These are phyloP conservation scores for Reticulitermes speratus DNA, from an alignment of 1,140 invertebrate species.

Conservation along the genomic window DNA sequence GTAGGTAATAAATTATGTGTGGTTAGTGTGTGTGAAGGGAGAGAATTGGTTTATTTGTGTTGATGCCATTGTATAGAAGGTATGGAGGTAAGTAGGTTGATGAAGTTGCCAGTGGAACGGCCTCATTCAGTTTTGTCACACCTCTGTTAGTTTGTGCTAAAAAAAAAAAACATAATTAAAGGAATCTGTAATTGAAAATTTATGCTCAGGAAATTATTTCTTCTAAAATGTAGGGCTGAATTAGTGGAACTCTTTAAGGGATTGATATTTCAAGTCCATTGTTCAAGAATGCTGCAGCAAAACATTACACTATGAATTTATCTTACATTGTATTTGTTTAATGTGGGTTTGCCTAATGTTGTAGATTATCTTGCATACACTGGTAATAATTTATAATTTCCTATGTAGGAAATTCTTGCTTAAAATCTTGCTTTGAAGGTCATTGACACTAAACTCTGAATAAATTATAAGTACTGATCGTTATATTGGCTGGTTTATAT, in stretches of 20 bases:
- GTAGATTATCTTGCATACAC: neutral
- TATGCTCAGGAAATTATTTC: neutral
- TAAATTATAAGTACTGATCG: neutral
- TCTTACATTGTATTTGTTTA: neutral
- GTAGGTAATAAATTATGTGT: no score
- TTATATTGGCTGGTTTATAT: neutral
- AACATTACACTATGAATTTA: no score
- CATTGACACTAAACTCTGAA: neutral
- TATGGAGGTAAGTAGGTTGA: no score
- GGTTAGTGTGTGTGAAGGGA: neutral
- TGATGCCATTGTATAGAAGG: no score
- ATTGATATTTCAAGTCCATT: neutral
- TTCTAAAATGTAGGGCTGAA: conserved; percentile 1
- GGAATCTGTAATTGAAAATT: neutral
- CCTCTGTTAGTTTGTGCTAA: neutral
- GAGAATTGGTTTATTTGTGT: neutral
- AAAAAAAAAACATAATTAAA: neutral
- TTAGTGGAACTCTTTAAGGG: neutral
- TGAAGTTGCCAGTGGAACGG: neutral
- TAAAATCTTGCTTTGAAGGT: neutral
- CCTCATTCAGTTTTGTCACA: neutral
- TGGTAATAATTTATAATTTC: neutral
- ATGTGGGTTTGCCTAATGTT: neutral
- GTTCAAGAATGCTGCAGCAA: no score
- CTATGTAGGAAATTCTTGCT: neutral